Base-by-base conservation (phyloP, 2,797 vertebrate species). In the Tragopan temminckii region DNA sequence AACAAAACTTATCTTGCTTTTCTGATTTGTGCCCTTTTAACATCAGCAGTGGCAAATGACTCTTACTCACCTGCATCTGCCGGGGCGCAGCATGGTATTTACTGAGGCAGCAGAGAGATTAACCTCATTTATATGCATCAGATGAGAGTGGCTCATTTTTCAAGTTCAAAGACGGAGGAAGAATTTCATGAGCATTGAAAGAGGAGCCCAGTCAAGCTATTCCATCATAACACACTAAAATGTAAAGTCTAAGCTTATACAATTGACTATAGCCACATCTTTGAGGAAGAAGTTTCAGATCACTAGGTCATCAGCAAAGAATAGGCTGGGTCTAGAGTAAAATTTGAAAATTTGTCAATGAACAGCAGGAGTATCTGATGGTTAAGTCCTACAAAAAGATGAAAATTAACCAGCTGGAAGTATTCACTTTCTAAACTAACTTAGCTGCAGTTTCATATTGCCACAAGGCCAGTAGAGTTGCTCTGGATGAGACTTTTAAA, bases 11-110 rank as follows among this genome's bases (percentile, higher is more conserved):
- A 64, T 16, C 13, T 0, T 25, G 7, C 1, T n/a, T 72, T 15
- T 23, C 25, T 58, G 55, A 69, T 38, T 72, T 55, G 5, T 35
- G 38, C 12, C 4, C 31, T 64, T 84, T 61, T 67, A 93, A 46
- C 3, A 0, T 50, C 79, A 95, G 61, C 61, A 53, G 21, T 4
- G 24, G 35, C 45, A 52, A 87, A 31, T 1, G 1, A 59, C 46
- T 82, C 2, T 70, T 67, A 33, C 29, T 57, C 64, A 77, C 38
- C 13, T 3, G 1, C 9, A 4, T 17, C 4, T 14, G 14, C 61
- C 27, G 64, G 48, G n/a, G 15, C 35, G 12, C 69, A 85, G 5
- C 15, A 8, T 0, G 1, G 15, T 0, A 2, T 16, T 55, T 38
- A 7, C 31, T n/a, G 23, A 53, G 27, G 52, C 20, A 77, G 15